phyloP scores from a whole-genome alignment of 2,888 invertebrate species.

The Hypomecis atomaria region DNA sequence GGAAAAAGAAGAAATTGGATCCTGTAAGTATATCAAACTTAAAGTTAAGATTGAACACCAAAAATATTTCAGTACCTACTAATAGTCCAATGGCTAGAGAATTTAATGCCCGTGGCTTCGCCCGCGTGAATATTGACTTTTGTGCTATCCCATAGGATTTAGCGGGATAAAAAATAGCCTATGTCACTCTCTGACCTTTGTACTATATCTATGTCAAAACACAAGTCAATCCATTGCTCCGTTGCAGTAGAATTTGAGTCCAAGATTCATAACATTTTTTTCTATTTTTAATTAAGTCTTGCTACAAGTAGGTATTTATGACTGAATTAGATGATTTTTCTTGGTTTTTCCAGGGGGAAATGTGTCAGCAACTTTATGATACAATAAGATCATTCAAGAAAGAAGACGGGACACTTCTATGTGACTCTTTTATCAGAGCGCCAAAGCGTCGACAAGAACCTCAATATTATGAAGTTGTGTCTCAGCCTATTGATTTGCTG shows the following conservation, averaged over 20 bases:
- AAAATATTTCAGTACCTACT: too few species aligned
- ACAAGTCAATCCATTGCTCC: not conserved
- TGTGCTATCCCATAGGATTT: too few species aligned
- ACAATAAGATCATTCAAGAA: constrained; percentile 95
- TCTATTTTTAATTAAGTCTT: too few species aligned
- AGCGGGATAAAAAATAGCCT: too few species aligned
- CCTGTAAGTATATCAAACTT: constrained; percentile 83
- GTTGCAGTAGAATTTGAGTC: not conserved
- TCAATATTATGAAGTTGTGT: constrained; percentile 95
- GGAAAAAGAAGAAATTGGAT: constrained; percentile 90
- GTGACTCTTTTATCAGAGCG: constrained; percentile 97
- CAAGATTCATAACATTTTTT: not conserved
- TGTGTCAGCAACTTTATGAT: constrained; percentile 97
- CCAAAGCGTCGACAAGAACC: constrained; percentile 97
- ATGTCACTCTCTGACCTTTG: too few species aligned
- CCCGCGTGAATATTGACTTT: too few species aligned
- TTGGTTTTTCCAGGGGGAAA: constrained; percentile 86
- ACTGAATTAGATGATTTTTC: too few species aligned
- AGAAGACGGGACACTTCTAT: constrained; percentile 94
- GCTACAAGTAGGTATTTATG: too few species aligned
- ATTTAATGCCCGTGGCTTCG: too few species aligned
- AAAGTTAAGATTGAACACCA: too few species aligned
- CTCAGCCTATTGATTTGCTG: constrained; percentile 97
- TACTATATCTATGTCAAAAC: too few species aligned
- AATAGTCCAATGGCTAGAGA: too few species aligned